Evolutionary conservation across 2,797 vertebrate species (phyloP).

Genomic region (Harpagifer antarcticus): DNA sequence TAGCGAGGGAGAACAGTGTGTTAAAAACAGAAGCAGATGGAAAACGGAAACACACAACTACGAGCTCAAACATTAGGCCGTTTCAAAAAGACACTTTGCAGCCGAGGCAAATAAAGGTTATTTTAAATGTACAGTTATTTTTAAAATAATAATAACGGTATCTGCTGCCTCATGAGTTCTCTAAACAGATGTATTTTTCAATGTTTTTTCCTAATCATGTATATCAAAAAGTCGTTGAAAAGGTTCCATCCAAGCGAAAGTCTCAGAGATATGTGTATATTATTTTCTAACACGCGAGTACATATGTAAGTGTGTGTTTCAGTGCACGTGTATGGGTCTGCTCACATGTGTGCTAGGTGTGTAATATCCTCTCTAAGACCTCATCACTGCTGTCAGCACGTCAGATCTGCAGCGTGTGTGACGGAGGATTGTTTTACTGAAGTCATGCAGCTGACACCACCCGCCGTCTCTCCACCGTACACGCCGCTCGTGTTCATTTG

Average conservation of each 20-base stretch:
- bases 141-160: background rate
- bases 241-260: constrained; percentile 22
- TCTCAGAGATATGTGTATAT: background rate
- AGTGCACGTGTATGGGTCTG: constrained; percentile 40
- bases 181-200: background rate
- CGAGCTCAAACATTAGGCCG: background rate
- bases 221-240: background rate
- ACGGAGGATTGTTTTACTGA: constrained; percentile 78
- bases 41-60: background rate
- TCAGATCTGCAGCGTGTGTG: constrained; percentile 65
- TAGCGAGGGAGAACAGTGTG: background rate
- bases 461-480: constrained; percentile 53
- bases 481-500: constrained; percentile 70
- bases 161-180: background rate
- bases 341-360: constrained; percentile 74
- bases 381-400: constrained; percentile 77
- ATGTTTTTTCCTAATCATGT: constrained; percentile 20
- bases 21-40: background rate
- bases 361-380: constrained; percentile 69
- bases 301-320: constrained; percentile 46
- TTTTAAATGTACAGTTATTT: background rate
- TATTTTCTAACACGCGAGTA: constrained; percentile 10
- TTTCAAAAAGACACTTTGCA: background rate
- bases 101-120: background rate
- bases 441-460: constrained; percentile 75